phyloP scores from a whole-genome alignment of 2,888 invertebrate species.

The Drosophila silvestris region DNA sequence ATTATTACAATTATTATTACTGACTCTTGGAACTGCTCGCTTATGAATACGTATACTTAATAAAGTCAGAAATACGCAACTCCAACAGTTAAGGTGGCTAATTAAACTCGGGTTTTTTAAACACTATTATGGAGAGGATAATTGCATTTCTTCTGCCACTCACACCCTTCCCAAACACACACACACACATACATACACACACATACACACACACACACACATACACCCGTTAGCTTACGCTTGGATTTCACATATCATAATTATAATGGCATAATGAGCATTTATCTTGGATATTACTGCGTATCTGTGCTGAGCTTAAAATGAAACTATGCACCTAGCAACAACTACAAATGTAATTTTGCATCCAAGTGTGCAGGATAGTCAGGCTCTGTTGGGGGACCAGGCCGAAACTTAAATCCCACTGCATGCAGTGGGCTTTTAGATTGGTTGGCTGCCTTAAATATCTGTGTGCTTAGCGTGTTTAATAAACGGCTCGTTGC shows the following conservation, averaged over 20 bases:
- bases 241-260: constrained; percentile 58
- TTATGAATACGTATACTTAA: background rate
- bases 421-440: constrained; percentile 53
- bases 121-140: background rate
- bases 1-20: too few species aligned
- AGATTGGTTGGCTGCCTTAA: constrained; percentile 17
- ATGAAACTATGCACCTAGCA: constrained; percentile 36
- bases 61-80: background rate
- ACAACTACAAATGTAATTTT: constrained; percentile 48
- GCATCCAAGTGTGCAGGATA: constrained; percentile 43
- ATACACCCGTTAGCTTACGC: background rate
- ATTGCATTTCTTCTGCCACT: background rate
- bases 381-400: background rate
- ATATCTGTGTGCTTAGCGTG: constrained; percentile 55
- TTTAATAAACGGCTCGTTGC: constrained; percentile 31
- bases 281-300: constrained; percentile 63
- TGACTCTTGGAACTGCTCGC: too few species aligned
- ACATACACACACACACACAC: background rate
- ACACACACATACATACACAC: background rate
- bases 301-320: constrained; percentile 37
- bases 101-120: constrained; percentile 4
- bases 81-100: background rate
- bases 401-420: constrained; percentile 50
- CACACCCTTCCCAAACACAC: background rate
- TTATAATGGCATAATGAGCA: constrained; percentile 69